Evolutionary conservation across 1,140 invertebrate species (phyloP), one percentile per base, ranked within the genome.

Genomic region (Chironomus striatipennis): DNA sequence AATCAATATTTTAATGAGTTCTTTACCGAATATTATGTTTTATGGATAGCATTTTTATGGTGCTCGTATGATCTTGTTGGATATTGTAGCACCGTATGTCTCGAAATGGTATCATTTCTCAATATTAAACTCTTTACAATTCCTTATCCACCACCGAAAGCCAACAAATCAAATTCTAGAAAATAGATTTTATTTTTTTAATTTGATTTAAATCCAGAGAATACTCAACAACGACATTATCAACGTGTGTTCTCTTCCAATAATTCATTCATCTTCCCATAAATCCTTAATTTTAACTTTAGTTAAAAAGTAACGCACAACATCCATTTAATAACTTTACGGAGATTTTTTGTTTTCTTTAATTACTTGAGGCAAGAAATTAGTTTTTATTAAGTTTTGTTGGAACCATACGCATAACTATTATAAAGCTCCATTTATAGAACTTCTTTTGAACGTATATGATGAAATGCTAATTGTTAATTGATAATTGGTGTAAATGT

Each of bases 1-100:
- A 99, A 99, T 87, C 97, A 99, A 84, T 99, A 99, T 87, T 99
- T 99, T 83, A 97, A 98, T 84, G 94, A 90, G 79, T 91, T 93
- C 77, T 85, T 99, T 74, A 89, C 91, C 75, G 97, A 99, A 86
- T 92, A 95, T 80, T 90, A 90, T 79, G 89, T 98, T 75, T 86
- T 98, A 18, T 97, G 94, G 92, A 80, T 96, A 78, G 84, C 82
- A 12, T 79, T 90, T 88, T 83, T 92, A 75, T 95, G 92, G 90
- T 91, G 91, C n/a, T 87, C 87, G n/a, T 84, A 92, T 76, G 93
- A 97, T 83, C 84, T 97, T 75, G 77, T 93, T 8, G 85, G 90
- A 17, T 97, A 97, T 83, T 94, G 89, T 80, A 84, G 87, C 79
- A 85, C 89, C 79, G 89, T 98, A 67, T 97, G 96, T 80, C 84